Conservation (phyloP, 2,797 vertebrate genomes). For the Chelon labrosus region DNA sequence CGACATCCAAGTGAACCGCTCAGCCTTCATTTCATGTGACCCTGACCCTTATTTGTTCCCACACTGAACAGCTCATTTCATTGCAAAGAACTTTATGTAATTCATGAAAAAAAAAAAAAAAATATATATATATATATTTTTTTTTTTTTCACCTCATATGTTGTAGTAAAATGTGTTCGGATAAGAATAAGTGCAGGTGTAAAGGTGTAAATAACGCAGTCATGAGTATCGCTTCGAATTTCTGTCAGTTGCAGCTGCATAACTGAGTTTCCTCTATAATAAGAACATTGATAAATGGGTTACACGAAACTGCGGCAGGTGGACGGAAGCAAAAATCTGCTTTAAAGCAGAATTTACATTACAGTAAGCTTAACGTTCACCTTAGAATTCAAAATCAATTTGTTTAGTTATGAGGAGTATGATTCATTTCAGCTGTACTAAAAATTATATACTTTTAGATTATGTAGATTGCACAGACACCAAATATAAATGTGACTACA, state of each 20-base stretch:
- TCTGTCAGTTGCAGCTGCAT: constrained; percentile 51
- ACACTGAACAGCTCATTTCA: constrained; percentile 21
- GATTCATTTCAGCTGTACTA: not conserved
- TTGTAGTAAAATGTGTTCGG: constrained; percentile 22
- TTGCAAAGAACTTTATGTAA: constrained; percentile 31
- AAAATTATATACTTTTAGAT: no score
- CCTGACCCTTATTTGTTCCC: constrained; percentile 40
- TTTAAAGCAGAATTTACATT: constrained; percentile 18
- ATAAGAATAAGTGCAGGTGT: constrained; percentile 16
- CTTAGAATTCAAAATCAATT: constrained; percentile 19
- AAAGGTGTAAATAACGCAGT: constrained; percentile 22
- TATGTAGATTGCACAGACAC: no score
- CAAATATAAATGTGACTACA: constrained; percentile 23
- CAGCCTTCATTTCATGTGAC: constrained; percentile 30
- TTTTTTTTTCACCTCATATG: constrained; percentile 45
- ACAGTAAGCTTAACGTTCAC: not conserved
- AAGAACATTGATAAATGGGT: constrained; percentile 33
- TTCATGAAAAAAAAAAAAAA: not conserved
- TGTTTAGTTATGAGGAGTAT: not conserved
- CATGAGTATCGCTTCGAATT: constrained; percentile 34
- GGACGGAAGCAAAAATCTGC: constrained; percentile 23
- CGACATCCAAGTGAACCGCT: constrained; percentile 19
- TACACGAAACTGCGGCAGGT: constrained; percentile 31
- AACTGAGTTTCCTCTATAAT: constrained; percentile 42
- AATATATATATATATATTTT: not conserved